Evolutionary conservation across 2,113 vertebrate genomes (phyloP), one percentile per base, ranked within the genome.

Genomic region (Microcebus tavaratra): DNA sequence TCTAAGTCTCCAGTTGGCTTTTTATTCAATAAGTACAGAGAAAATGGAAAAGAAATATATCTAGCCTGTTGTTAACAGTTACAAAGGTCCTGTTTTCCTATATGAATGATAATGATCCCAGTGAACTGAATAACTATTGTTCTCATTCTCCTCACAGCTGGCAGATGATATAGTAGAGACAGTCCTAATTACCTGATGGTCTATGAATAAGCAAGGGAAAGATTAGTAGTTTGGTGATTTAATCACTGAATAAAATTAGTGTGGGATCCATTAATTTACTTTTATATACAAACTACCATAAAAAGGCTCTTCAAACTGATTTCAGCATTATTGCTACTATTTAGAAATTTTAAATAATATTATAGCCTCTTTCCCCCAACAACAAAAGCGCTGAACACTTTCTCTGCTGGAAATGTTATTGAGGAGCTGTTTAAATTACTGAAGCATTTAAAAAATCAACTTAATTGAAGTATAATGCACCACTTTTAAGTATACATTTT

Each of bases 191-290:
- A 96, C 96, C 92, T 96, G 80, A 79, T 42, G 53, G 80, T 86
- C 92, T 96, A 72, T 91, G 92, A 96, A 97, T 96, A 95, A 97
- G 88, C 92, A 95, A 96, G 80, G 48, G 48, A 72, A 97, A 96
- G 92, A 96, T 97, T 92, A 94, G 83, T 67, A 97, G 83, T 92
- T 84, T 61, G 75, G 79, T 81, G 80, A 95, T 97, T 95, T 94
- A 97, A 94, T 97, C 96, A 96, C 87, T 87, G 89, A 95, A 93
- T 86, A 96, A 91, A 96, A 97, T 95, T 97, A 97, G 93, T 50
- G 27, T 80, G 70, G 53, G 89, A 80, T 79, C 63, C 92, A 97
- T 96, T 97, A 97, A 96, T 95, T 95, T 96, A 70, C 94, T 97
- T 97, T 97, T 89, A 95, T 91, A 72, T 90, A 95, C 79, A 91